Conservation (phyloP, 2,888 invertebrate genomes). For the Lithophane socia region DNA sequence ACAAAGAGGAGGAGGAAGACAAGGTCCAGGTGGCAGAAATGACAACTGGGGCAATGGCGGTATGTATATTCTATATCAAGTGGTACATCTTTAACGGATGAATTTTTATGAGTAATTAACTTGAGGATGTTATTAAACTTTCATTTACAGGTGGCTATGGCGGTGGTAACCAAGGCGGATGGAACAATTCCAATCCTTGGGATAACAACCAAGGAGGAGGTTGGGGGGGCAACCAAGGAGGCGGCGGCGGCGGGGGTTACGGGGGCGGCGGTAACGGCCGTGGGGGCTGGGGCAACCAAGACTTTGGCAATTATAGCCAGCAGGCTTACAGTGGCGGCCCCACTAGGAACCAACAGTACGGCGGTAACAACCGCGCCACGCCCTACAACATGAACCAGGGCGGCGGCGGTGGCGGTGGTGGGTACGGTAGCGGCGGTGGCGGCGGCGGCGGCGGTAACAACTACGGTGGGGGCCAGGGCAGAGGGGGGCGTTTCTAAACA, state of each 20-base stretch:
- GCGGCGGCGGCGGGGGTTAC: slow-evolving; percentile 78
- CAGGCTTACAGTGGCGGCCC: slow-evolving; percentile 97
- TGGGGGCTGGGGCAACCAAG: slow-evolving; percentile 91
- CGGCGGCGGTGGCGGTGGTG: slow-evolving; percentile 86
- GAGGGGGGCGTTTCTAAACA: slow-evolving; percentile 82
- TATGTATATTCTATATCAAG: slow-evolving; percentile 41
- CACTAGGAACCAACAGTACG: slow-evolving; percentile 94
- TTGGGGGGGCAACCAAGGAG: slow-evolving; percentile 81
- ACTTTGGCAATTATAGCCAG: slow-evolving; percentile 95
- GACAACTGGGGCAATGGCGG: slow-evolving; percentile 83
- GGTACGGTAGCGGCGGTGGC: slow-evolving; percentile 83
- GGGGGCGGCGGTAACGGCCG: slow-evolving; percentile 86
- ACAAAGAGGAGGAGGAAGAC: slow-evolving; percentile 89
- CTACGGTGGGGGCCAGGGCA: slow-evolving; percentile 85
- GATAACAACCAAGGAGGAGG: slow-evolving; percentile 90
- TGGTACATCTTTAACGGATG: background rate
- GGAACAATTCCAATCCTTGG: slow-evolving; percentile 88
- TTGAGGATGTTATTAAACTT: slow-evolving; percentile 21
- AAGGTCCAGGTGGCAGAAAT: slow-evolving; percentile 81
- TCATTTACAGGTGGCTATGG: slow-evolving; percentile 87
- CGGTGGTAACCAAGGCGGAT: slow-evolving; percentile 91
- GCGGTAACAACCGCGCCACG: slow-evolving; percentile 92
- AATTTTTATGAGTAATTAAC: background rate
- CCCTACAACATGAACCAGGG: slow-evolving; percentile 93
- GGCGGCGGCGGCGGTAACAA: slow-evolving; percentile 84